Conservation (phyloP, 2,113 vertebrate species). For the Oxyura jamaicensis region DNA sequence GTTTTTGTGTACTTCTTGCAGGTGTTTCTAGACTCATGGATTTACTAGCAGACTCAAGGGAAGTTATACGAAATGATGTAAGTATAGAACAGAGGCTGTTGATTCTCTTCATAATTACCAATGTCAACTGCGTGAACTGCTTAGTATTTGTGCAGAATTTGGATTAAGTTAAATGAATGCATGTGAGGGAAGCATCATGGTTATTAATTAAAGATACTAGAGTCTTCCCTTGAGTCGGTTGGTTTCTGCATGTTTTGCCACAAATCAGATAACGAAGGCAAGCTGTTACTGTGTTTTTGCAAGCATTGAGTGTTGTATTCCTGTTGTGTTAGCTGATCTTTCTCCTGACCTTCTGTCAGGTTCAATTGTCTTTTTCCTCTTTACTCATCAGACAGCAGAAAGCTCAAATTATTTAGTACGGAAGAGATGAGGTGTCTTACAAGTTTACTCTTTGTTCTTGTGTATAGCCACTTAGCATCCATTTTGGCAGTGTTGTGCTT, state of each 20-base stretch:
- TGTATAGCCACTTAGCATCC: background rate
- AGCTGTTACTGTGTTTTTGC: too few species aligned
- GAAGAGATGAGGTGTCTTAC: background rate
- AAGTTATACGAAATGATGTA: slow-evolving; percentile 97
- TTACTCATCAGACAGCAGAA: background rate
- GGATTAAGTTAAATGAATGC: background rate
- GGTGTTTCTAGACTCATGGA: slow-evolving; percentile 98
- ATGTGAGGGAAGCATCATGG: background rate
- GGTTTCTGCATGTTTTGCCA: background rate
- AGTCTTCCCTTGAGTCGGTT: background rate
- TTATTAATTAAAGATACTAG: background rate
- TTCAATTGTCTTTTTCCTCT: background rate
- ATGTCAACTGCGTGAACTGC: background rate
- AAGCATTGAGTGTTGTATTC: background rate
- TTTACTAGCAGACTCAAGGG: slow-evolving; percentile 93
- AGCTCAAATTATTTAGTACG: background rate
- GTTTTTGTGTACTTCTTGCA: slow-evolving; percentile 45
- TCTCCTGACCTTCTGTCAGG: background rate
- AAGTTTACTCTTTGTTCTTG: background rate
- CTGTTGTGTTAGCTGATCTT: background rate
- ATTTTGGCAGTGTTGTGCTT: background rate
- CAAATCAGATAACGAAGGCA: background rate
- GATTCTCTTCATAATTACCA: background rate
- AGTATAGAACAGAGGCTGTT: slow-evolving; percentile 59
- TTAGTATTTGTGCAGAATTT: background rate